A percentile compares a stretch with the other conserved stretches of the same genome.
These are phyloP conservation scores for Streptopelia turtur DNA, from an alignment of 2,797 vertebrate species.

Conservation along the genomic window DNA sequence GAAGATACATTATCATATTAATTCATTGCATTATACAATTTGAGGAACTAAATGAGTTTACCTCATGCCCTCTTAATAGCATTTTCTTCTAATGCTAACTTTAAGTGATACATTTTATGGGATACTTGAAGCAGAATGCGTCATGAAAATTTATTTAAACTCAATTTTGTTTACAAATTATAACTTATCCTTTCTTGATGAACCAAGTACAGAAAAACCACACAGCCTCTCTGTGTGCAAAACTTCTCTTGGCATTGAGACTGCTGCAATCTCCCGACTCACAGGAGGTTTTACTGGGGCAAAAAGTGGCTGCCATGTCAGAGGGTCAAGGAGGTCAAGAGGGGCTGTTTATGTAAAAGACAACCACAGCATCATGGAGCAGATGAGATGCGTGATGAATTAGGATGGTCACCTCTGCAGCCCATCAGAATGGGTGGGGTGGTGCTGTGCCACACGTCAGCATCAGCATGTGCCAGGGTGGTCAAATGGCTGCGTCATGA, in stretches of 20 bases:
- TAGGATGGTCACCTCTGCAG: background rate
- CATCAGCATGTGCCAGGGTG: fast-evolving
- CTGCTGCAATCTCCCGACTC: background rate
- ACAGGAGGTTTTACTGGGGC: background rate
- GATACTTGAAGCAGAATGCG: conserved; percentile 68
- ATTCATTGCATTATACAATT: conserved; percentile 81
- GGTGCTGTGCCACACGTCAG: fast-evolving
- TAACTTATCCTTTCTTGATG: conserved; percentile 70
- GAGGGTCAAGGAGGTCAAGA: background rate
- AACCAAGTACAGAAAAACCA: conserved; percentile 53
- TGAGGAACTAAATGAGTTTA: conserved; percentile 80
- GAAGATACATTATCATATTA: conserved; percentile 82
- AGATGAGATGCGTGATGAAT: background rate
- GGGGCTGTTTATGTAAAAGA: background rate
- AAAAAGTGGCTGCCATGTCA: background rate
- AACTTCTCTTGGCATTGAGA: background rate
- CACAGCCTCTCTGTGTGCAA: background rate
- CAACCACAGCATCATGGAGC: background rate
- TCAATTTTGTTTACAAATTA: conserved; percentile 80
- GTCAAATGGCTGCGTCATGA: background rate
- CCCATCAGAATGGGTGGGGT: background rate
- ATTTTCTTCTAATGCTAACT: conserved; percentile 78
- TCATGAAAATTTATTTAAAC: conserved; percentile 76
- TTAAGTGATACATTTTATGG: conserved; percentile 75
- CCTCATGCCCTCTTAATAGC: conserved; percentile 79